Evolutionary conservation across 2,888 invertebrate genomes (phyloP).

Genomic region (Yponomeuta sedellus): DNA sequence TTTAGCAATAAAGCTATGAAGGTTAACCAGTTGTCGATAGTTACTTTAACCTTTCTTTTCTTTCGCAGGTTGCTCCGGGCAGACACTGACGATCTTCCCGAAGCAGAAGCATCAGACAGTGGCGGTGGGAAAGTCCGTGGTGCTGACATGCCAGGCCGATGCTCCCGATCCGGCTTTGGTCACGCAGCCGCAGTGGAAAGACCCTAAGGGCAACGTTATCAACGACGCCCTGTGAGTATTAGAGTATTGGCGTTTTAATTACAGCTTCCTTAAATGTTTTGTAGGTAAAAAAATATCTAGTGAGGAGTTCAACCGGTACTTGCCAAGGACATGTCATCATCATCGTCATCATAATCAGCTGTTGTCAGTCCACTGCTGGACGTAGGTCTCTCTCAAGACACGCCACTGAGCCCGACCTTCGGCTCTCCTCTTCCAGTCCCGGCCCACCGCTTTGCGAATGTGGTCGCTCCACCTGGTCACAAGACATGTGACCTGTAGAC

Average conservation of each 20-base stretch:
- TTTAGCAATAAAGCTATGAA: no score
- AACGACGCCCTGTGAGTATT: slow-evolving; percentile 80
- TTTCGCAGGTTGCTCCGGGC: slow-evolving; percentile 57
- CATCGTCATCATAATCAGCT: no score
- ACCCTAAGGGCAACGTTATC: slow-evolving; percentile 82
- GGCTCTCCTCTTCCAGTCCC: no score
- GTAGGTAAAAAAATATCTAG: neutral
- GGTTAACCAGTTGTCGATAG: neutral
- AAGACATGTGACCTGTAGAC: no score
- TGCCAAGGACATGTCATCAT: no score
- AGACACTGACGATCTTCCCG: slow-evolving; percentile 82
- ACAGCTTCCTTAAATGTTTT: neutral
- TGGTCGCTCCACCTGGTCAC: no score
- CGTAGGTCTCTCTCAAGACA: no score
- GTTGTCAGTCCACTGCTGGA: no score
- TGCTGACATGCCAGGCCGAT: slow-evolving; percentile 86
- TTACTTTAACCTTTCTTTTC: neutral
- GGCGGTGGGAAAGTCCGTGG: slow-evolving; percentile 84
- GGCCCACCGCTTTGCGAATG: no score
- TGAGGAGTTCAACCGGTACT: no score
- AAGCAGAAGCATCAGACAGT: slow-evolving; percentile 81
- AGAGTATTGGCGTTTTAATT: no score
- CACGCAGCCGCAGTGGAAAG: slow-evolving; percentile 87
- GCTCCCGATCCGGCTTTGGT: slow-evolving; percentile 81
- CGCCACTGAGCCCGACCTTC: no score